Percentiles rank a stretch among this genome's conserved stretches.
phyloP scores from a whole-genome alignment of 2,113 vertebrate genomes.

The Rhodinocichla rosea region DNA sequence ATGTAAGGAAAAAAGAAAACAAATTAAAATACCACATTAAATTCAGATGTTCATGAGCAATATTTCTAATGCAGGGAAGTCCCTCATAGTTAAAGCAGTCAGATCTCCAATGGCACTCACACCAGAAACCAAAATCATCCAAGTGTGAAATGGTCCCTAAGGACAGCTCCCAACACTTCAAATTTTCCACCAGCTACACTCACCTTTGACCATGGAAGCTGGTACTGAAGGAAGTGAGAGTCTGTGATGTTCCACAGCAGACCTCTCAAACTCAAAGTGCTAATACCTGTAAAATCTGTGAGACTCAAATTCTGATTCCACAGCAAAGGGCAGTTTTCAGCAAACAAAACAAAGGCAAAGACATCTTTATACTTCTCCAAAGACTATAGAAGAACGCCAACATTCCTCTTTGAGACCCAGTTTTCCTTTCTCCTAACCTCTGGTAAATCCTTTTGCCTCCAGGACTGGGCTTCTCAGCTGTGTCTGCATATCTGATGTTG shows the following conservation, averaged over 20 bases:
- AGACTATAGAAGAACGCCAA: neutral
- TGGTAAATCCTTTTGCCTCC: neutral
- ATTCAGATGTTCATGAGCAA: neutral
- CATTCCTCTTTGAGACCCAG: neutral
- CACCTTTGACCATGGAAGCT: neutral
- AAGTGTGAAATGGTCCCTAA: neutral
- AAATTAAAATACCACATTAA: neutral
- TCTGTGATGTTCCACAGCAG: neutral
- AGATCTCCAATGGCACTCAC: neutral
- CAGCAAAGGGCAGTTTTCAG: neutral
- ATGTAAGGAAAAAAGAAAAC: neutral
- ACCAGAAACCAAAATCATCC: neutral
- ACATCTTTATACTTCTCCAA: neutral
- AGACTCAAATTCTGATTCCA: neutral
- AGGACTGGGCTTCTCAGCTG: neutral
- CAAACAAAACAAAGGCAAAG: neutral
- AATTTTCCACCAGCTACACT: neutral
- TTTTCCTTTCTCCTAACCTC: neutral
- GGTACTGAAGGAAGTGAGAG: neutral
- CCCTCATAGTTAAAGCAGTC: neutral
- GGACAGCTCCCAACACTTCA: neutral
- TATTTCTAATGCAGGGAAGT: neutral
- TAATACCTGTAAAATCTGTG: neutral
- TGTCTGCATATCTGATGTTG: accelerated
- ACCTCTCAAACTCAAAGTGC: neutral